Evolutionary conservation across 1,140 invertebrate species (phyloP).

Genomic region (Penaeus chinensis): DNA sequence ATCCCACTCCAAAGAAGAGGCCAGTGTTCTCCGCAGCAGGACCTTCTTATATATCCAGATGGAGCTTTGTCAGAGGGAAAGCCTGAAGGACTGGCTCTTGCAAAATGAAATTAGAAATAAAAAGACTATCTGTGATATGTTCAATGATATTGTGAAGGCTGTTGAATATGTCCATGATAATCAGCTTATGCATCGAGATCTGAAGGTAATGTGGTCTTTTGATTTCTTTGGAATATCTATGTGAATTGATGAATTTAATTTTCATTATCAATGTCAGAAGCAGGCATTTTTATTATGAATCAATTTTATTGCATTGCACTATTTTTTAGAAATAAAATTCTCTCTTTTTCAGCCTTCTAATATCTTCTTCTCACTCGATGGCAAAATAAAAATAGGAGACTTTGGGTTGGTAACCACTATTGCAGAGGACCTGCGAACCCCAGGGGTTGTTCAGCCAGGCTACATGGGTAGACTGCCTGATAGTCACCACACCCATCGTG

Average conservation of each 20-base stretch:
- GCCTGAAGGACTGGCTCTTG: conserved; percentile 89
- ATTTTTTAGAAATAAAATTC: background rate
- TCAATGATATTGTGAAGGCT: conserved; percentile 92
- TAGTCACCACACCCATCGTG: conserved; percentile 76
- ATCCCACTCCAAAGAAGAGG: background rate
- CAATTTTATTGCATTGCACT: no score
- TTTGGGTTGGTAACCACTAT: conserved; percentile 94
- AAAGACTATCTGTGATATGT: conserved; percentile 78
- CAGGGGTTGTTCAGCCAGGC: conserved; percentile 10
- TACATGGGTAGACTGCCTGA: conserved; percentile 82
- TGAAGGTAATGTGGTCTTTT: conserved; percentile 77
- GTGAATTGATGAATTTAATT: background rate
- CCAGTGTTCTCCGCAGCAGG: background rate
- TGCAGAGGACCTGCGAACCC: conserved; percentile 73
- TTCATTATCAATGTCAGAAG: background rate
- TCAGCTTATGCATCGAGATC: conserved; percentile 92
- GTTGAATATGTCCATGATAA: conserved; percentile 94
- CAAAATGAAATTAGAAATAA: conserved; percentile 69
- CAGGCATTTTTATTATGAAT: background rate
- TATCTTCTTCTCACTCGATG: conserved; percentile 93
- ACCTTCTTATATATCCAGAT: conserved; percentile 94
- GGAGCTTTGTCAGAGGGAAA: conserved; percentile 92
- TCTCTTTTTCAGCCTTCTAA: conserved; percentile 84
- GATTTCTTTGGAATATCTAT: background rate
- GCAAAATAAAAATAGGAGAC: conserved; percentile 93